These are phyloP conservation scores for Myanophis thanlyinensis DNA, from an alignment of 2,113 vertebrate genomes.

Conservation along the genomic window DNA sequence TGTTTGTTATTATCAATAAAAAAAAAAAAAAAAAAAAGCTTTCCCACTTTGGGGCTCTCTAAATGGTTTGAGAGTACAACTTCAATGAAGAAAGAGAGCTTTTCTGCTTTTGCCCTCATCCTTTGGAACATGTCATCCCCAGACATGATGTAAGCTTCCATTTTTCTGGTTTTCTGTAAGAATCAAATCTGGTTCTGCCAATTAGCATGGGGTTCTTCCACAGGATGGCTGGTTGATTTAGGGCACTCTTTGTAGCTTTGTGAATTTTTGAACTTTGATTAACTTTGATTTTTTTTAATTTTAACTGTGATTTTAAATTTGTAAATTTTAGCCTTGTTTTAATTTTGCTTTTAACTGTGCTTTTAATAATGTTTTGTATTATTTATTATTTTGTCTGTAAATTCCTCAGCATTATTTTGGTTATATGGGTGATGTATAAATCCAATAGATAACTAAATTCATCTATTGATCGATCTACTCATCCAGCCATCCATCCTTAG, in stretches of 20 bases:
- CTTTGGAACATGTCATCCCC: too few species aligned
- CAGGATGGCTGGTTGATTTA: too few species aligned
- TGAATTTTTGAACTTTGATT: background rate
- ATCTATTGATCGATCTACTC: background rate
- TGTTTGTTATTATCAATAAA: too few species aligned
- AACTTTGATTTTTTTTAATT: background rate
- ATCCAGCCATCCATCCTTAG: background rate
- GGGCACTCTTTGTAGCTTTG: too few species aligned
- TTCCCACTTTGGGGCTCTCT: background rate
- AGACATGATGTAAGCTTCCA: too few species aligned
- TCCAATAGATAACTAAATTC: background rate
- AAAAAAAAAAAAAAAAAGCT: too few species aligned
- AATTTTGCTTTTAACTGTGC: background rate
- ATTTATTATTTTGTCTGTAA: background rate
- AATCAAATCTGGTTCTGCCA: too few species aligned
- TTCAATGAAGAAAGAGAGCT: background rate
- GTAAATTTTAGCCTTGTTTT: background rate
- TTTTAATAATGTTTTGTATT: background rate
- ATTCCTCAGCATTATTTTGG: background rate
- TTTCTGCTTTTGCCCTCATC: too few species aligned
- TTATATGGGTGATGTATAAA: background rate
- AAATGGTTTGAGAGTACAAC: background rate
- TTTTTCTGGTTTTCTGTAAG: too few species aligned
- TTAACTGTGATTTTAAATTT: background rate
- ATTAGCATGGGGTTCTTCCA: too few species aligned